Evolutionary conservation across 2,888 invertebrate species (phyloP).

Genomic region (Fabriciana adippe): DNA sequence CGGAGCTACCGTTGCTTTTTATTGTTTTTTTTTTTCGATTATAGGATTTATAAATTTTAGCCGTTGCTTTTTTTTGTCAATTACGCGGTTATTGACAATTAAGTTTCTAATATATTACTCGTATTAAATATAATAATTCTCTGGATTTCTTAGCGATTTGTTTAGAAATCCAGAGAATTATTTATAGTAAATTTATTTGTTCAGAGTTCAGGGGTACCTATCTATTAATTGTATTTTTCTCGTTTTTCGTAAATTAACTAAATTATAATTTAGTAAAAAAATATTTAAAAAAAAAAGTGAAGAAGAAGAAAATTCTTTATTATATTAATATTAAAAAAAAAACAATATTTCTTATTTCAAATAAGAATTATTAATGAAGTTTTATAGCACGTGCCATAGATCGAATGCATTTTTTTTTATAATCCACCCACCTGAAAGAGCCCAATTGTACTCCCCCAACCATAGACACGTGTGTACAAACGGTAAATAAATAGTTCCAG

Average conservation of each 20-base stretch:
- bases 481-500: conserved; percentile 6
- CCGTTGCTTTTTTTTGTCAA: conserved; percentile 16
- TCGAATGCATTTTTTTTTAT: conserved; percentile 2
- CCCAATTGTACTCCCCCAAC: conserved; percentile 37
- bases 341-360: not conserved
- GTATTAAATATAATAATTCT: too few species aligned
- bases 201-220: too few species aligned
- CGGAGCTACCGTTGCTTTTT: conserved; percentile 34
- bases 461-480: conserved; percentile 27
- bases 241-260: too few species aligned
- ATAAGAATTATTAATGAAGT: not conserved
- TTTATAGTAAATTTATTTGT: too few species aligned
- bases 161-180: too few species aligned
- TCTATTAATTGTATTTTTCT: too few species aligned
- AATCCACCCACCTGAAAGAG: conserved; percentile 30
- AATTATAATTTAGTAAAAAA: too few species aligned
- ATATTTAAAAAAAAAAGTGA: too few species aligned
- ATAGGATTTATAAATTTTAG: conserved; percentile 1
- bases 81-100: not conserved
- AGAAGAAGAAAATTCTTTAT: too few species aligned
- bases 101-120: too few species aligned
- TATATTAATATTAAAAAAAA: too few species aligned
- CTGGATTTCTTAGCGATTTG: too few species aligned
- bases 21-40: conserved; percentile 28
- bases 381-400: conserved; percentile 10